phyloP scores from a whole-genome alignment of 2,113 vertebrate genomes.

The Gopherus flavomarginatus region DNA sequence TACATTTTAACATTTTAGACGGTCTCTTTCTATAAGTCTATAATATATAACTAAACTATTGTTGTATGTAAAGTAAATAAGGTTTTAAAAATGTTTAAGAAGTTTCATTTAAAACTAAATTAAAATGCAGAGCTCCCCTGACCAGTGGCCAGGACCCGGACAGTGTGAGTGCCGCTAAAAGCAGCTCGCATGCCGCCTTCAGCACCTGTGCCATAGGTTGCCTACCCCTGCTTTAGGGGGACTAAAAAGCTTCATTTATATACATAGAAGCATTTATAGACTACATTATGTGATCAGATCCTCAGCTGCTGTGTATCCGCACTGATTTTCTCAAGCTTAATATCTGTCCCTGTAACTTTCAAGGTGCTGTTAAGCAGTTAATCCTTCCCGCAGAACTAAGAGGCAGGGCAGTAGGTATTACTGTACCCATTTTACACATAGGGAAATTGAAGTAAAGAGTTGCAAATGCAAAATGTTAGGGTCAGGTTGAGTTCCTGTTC shows the following conservation, averaged over 20 bases:
- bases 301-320: not conserved
- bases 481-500: not conserved
- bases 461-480: not conserved
- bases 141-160: no score
- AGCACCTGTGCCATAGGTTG: no score
- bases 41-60: no score
- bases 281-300: not conserved
- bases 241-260: not conserved
- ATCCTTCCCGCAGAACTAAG: not conserved
- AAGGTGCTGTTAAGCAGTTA: not conserved
- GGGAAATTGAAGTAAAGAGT: not conserved
- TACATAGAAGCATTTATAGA: not conserved
- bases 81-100: no score
- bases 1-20: no score
- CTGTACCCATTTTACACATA: not conserved
- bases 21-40: no score
- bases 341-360: not conserved
- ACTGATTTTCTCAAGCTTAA: not conserved
- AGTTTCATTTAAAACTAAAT: no score
- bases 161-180: no score
- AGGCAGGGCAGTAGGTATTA: not conserved
- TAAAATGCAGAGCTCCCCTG: no score
- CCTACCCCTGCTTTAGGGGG: not conserved
- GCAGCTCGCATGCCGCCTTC: no score
- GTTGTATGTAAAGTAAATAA: no score